A percentile compares a stretch with the other conserved stretches of the same genome.
Evolutionary conservation across 2,797 vertebrate species (phyloP).

Genomic region (Coregonus ussuriensis): DNA sequence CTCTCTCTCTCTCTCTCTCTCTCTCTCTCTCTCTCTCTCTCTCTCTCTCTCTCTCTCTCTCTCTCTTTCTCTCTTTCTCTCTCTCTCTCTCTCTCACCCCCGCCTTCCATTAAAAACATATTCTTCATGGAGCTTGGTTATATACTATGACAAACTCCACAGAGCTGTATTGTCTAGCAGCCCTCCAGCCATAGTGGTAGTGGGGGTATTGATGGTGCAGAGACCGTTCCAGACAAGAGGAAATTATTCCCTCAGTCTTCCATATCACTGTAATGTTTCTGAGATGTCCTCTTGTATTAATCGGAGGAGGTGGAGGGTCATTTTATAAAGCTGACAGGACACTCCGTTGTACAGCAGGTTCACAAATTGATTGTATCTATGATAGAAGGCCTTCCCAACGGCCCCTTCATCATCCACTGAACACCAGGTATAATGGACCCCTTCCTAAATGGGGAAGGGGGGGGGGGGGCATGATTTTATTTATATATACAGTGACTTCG

Average conservation of each 20-base stretch:
- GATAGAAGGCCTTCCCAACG: conserved; percentile 25
- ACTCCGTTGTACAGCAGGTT: conserved; percentile 12
- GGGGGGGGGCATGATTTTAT: no score
- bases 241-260: no score
- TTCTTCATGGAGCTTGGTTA: conserved; percentile 40
- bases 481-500: no score
- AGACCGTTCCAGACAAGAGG: no score
- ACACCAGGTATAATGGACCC: neutral
- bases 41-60: no score
- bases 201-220: no score
- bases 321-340: neutral
- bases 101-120: conserved; percentile 32
- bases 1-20: no score
- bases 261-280: conserved; percentile 13
- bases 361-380: conserved; percentile 28
- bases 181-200: no score
- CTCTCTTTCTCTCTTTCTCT: no score
- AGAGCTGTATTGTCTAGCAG: no score
- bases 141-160: conserved; percentile 3
- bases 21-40: no score
- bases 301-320: conserved; percentile 14
- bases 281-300: conserved; percentile 34
- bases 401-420: neutral
- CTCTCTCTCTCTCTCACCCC: neutral
- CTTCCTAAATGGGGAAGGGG: neutral